These are phyloP conservation scores for Paragorgia papillata DNA, from an alignment of 92 coral and sea anemone species.

Conservation along the genomic window DNA sequence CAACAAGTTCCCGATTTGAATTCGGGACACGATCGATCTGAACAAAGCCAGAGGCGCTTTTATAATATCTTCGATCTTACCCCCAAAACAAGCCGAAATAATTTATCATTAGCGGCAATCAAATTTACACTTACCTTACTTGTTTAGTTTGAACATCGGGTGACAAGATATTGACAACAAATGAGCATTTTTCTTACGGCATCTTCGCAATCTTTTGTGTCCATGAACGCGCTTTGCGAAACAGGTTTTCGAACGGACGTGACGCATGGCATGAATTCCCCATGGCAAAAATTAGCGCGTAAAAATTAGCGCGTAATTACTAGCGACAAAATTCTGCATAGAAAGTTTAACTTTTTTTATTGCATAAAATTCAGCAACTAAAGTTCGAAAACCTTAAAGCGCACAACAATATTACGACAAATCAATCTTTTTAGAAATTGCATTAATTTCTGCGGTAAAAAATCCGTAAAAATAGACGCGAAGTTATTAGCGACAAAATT, in stretches of 20 bases:
- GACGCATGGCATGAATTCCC: constrained; percentile 14
- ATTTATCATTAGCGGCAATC: too few species aligned
- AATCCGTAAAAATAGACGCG: too few species aligned
- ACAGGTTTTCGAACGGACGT: not conserved
- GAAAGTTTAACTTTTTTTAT: too few species aligned
- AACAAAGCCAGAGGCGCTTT: not conserved
- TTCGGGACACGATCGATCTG: not conserved
- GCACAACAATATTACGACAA: too few species aligned
- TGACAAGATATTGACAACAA: not conserved
- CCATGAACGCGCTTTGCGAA: constrained; percentile 24
- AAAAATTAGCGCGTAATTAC: too few species aligned
- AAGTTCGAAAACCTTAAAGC: too few species aligned
- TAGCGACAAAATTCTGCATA: not conserved
- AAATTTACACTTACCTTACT: not conserved
- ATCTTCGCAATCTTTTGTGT: constrained; percentile 27
- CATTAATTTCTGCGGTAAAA: too few species aligned
- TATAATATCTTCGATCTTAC: not conserved
- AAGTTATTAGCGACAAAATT: too few species aligned
- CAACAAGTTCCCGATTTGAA: constrained; percentile 5
- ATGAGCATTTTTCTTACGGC: not conserved
- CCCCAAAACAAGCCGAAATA: not conserved
- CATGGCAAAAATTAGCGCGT: too few species aligned
- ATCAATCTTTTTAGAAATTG: too few species aligned
- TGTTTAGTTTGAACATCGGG: not conserved
- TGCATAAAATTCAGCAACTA: too few species aligned